These are phyloP conservation scores for Calosoma granatense DNA, from an alignment of 1,140 invertebrate species.

Conservation along the genomic window DNA sequence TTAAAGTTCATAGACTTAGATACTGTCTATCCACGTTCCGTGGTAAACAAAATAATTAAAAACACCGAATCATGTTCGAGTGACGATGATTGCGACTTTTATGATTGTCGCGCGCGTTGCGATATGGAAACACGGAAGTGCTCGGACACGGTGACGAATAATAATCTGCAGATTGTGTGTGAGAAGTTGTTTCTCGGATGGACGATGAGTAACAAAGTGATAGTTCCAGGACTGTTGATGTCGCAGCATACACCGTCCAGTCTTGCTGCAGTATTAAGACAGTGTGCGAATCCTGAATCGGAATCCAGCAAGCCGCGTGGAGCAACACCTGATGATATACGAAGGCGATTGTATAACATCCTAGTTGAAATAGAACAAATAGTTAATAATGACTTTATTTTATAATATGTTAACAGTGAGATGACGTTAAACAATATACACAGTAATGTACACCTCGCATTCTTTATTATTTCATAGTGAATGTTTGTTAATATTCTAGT, in stretches of 20 bases:
- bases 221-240: conserved; percentile 48
- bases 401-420: no score
- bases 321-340: conserved; percentile 33
- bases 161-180: conserved; percentile 53
- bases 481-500: no score
- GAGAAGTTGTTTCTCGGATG: conserved; percentile 53
- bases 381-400: conserved; percentile 28
- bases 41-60: conserved; percentile 35
- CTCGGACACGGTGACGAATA: conserved; percentile 42
- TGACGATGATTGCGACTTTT: conserved; percentile 52
- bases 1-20: conserved; percentile 52
- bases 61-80: conserved; percentile 37
- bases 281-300: conserved; percentile 43
- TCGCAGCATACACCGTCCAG: conserved; percentile 43
- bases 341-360: conserved; percentile 39
- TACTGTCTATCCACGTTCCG: conserved; percentile 38
- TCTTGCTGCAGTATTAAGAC: conserved; percentile 40
- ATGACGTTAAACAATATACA: no score
- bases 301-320: conserved; percentile 35
- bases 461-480: no score
- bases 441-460: not conserved
- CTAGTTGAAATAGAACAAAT: conserved; percentile 37
- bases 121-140: conserved; percentile 39
- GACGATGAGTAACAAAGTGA: conserved; percentile 45
- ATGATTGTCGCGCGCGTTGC: conserved; percentile 52